phyloP scores from a whole-genome alignment of 2,797 vertebrate genomes.

The Oryzias dopingdopingensis region DNA sequence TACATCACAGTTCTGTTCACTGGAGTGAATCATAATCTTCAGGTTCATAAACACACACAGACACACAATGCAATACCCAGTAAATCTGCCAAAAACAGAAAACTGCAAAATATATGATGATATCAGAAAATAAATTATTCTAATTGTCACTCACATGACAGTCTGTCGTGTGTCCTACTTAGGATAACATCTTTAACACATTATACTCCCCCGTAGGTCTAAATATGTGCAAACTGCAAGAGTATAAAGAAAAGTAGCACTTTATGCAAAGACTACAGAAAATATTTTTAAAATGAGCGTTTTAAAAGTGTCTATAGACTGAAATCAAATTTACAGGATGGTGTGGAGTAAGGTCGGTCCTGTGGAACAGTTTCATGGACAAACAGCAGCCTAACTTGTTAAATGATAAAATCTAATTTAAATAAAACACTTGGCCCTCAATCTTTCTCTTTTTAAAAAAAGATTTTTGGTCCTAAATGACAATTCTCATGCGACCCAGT shows the following conservation, averaged over 20 bases:
- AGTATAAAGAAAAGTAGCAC: constrained; percentile 65
- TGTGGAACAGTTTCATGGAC: constrained; percentile 4
- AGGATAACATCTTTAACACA: constrained; percentile 70
- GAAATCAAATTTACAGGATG: constrained; percentile 18
- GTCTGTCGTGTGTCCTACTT: constrained; percentile 16
- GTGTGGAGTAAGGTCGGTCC: background rate
- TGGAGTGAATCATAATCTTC: constrained; percentile 37
- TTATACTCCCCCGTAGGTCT: constrained; percentile 32
- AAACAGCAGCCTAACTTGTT: constrained; percentile 11
- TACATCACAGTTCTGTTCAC: constrained; percentile 48
- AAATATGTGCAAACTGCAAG: constrained; percentile 74
- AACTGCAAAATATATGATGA: constrained; percentile 45
- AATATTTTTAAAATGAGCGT: constrained; percentile 51
- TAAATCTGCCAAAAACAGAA: constrained; percentile 34
- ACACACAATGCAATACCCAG: constrained; percentile 44
- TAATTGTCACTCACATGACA: constrained; percentile 72
- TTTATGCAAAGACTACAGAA: constrained; percentile 49
- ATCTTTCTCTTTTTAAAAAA: constrained; percentile 3
- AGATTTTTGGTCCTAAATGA: constrained; percentile 43
- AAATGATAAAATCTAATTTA: background rate
- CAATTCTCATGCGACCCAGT: constrained; percentile 13
- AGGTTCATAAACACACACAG: constrained; percentile 31
- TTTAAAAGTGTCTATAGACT: constrained; percentile 31
- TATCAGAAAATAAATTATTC: constrained; percentile 80
- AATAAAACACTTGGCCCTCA: constrained; percentile 32